Evolutionary conservation across 2,888 invertebrate genomes (phyloP).

Genomic region (Acholoe squamosa): DNA sequence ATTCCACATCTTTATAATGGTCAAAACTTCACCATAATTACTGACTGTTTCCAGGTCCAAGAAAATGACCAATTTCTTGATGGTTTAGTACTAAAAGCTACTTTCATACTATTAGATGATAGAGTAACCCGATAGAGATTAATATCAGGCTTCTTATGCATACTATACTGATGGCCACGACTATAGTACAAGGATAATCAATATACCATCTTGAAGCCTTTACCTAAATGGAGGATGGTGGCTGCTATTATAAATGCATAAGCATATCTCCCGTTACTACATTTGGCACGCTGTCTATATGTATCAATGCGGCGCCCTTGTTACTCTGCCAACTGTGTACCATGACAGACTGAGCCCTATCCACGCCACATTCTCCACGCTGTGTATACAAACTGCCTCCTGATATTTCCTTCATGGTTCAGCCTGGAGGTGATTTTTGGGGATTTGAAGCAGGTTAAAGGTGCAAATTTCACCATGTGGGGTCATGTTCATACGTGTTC

Average conservation of each 20-base stretch:
- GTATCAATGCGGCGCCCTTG: not conserved
- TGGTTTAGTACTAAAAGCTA: too few relatives aligned
- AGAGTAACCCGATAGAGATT: too few relatives aligned
- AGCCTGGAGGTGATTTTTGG: not conserved
- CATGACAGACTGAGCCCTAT: not conserved
- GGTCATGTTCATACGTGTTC: not conserved
- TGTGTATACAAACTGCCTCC: not conserved
- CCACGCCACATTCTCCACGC: not conserved
- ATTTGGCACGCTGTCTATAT: not conserved
- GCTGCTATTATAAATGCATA: not conserved
- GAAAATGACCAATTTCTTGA: too few relatives aligned
- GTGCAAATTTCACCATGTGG: not conserved
- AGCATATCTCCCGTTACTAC: conserved; percentile 2
- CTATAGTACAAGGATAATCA: not conserved
- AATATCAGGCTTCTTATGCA: not conserved
- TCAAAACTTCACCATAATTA: too few relatives aligned
- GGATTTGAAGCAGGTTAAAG: not conserved
- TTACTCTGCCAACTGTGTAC: conserved; percentile 12
- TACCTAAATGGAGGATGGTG: not conserved
- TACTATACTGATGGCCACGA: not conserved
- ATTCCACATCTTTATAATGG: too few relatives aligned
- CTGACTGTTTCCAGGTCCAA: too few relatives aligned
- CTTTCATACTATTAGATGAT: too few relatives aligned
- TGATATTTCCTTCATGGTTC: not conserved
- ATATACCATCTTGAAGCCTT: not conserved